Percentiles rank a stretch among this genome's conserved stretches.
phyloP scores from a whole-genome alignment of 2,888 invertebrate genomes.

The Rhagonycha fulva region DNA sequence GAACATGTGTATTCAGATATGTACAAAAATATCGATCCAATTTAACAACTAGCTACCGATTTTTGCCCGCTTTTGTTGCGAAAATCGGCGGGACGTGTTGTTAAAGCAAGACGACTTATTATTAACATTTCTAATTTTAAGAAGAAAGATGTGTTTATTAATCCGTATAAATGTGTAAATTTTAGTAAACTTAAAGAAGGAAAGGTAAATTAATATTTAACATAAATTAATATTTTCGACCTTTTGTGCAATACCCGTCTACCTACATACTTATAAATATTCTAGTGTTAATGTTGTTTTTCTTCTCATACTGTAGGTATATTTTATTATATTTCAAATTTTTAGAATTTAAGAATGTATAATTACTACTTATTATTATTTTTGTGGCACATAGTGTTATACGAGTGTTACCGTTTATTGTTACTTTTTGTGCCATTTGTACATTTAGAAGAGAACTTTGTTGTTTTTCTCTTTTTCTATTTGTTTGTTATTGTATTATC shows the following conservation, averaged over 20 bases:
- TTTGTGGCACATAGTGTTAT: constrained; percentile 23
- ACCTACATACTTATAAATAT: constrained; percentile 5
- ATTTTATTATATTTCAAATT: constrained; percentile 24
- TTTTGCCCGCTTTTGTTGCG: constrained; percentile 3
- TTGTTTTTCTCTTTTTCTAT: constrained; percentile 16
- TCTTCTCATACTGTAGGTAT: constrained; percentile 28
- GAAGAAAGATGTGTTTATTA: constrained; percentile 12
- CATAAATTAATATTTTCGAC: constrained; percentile 26
- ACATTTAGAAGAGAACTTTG: constrained; percentile 20
- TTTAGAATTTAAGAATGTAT: constrained; percentile 21
- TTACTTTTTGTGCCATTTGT: constrained; percentile 34
- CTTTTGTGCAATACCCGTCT: constrained; percentile 35
- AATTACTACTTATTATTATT: constrained; percentile 22
- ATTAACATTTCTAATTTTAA: constrained; percentile 17
- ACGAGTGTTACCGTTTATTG: constrained; percentile 20
- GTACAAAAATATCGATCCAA: constrained; percentile 17
- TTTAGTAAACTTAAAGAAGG: constrained; percentile 11
- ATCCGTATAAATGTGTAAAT: constrained; percentile 20
- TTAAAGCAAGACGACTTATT: neutral
- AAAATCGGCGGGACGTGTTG: constrained; percentile 4
- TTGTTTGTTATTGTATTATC: neutral
- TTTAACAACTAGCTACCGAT: neutral
- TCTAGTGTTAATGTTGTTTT: constrained; percentile 37
- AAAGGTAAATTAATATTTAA: neutral
- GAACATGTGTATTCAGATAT: constrained; percentile 29